These are phyloP conservation scores for Cancer borealis DNA, from an alignment of 2,888 invertebrate genomes.

Conservation along the genomic window DNA sequence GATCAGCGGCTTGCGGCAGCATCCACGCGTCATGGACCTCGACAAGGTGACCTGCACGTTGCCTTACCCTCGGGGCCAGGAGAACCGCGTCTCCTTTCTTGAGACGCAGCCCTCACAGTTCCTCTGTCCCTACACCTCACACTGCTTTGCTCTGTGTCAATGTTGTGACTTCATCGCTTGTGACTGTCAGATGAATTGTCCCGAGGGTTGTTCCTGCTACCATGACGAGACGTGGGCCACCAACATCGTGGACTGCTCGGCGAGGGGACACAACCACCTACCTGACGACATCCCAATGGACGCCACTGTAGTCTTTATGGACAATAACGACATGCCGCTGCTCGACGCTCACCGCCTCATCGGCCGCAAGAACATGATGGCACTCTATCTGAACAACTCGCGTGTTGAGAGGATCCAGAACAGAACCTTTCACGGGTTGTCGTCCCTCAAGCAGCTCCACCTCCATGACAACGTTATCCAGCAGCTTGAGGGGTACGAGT, in stretches of 20 bases:
- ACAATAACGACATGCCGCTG: constrained; percentile 93
- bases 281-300: constrained; percentile 95
- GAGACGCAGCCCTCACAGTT: constrained; percentile 94
- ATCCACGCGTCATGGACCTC: constrained; percentile 93
- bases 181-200: constrained; percentile 98
- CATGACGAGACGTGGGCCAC: constrained; percentile 96
- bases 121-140: constrained; percentile 93
- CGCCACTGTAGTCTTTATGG: constrained; percentile 95
- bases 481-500: constrained; percentile 89
- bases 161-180: constrained; percentile 98
- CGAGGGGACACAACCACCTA: constrained; percentile 89
- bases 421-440: constrained; percentile 93
- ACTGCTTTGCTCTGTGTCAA: constrained; percentile 96
- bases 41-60: constrained; percentile 93
- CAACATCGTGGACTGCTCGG: constrained; percentile 94
- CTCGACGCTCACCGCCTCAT: constrained; percentile 94
- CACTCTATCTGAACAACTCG: constrained; percentile 93
- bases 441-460: constrained; percentile 89
- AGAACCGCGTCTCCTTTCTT: constrained; percentile 72
- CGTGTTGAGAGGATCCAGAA: constrained; percentile 91
- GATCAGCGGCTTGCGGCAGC: constrained; percentile 89
- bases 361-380: constrained; percentile 92
- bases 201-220: constrained; percentile 95
- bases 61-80: constrained; percentile 86
- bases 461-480: constrained; percentile 92